Evolutionary conservation across 2,888 invertebrate genomes (phyloP).

Genomic region (Saturnia japonica): DNA sequence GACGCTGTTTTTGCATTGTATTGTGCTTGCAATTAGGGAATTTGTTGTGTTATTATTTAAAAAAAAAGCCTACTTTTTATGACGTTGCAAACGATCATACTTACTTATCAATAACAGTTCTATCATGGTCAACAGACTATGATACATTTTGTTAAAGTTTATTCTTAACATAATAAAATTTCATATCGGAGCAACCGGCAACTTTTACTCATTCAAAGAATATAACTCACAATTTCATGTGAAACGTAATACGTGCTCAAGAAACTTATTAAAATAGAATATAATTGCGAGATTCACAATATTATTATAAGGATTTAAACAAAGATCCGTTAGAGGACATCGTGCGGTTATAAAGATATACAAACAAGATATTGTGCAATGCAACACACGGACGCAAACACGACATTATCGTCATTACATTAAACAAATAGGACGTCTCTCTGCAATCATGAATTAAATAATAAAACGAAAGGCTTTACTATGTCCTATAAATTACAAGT

Average conservation of each 20-base stretch:
- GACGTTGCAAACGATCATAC: not conserved
- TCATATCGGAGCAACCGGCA: slow-evolving; percentile 15
- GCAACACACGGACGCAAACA: slow-evolving; percentile 60
- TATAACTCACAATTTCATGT: slow-evolving; percentile 30
- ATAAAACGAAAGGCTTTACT: slow-evolving; percentile 70
- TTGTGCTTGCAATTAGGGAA: too few relatives aligned
- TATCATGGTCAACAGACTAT: not conserved
- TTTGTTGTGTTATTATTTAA: too few relatives aligned
- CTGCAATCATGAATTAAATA: slow-evolving; percentile 70
- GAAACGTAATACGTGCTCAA: slow-evolving; percentile 15
- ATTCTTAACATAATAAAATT: not conserved
- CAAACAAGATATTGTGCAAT: slow-evolving; percentile 52
- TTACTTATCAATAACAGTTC: too few relatives aligned
- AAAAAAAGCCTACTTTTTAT: not conserved
- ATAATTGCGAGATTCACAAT: slow-evolving; percentile 39
- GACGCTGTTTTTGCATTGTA: too few relatives aligned
- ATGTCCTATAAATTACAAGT: slow-evolving; percentile 77
- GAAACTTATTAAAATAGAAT: slow-evolving; percentile 17
- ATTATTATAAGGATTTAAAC: slow-evolving; percentile 47
- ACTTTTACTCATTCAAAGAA: slow-evolving; percentile 21
- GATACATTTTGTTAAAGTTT: not conserved
- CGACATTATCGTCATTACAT: slow-evolving; percentile 42
- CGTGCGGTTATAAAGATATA: slow-evolving; percentile 38
- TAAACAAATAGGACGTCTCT: slow-evolving; percentile 60
- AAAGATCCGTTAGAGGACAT: slow-evolving; percentile 50